A percentile compares a stretch with the other conserved stretches of the same genome.
These are phyloP conservation scores for Acrossocheilus fasciatus DNA, from an alignment of 2,797 vertebrate genomes.

Conservation along the genomic window DNA sequence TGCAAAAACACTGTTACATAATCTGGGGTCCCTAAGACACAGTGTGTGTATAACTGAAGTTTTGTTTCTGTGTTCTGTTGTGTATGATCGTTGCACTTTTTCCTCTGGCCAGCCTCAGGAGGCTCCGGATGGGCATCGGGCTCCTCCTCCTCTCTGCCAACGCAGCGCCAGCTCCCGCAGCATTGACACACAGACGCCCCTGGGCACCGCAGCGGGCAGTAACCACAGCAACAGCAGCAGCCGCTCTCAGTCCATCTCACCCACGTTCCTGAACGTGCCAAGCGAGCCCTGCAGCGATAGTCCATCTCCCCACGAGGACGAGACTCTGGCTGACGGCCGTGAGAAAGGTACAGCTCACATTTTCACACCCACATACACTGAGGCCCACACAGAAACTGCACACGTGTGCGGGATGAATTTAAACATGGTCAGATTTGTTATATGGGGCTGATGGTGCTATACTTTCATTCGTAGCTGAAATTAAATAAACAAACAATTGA, in stretches of 20 bases:
- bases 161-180: slow-evolving; percentile 86
- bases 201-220: slow-evolving; percentile 72
- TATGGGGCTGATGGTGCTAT: not conserved
- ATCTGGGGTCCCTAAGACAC: not conserved
- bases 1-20: not conserved
- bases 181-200: slow-evolving; percentile 87
- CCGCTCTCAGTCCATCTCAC: slow-evolving; percentile 86
- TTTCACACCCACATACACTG: slow-evolving; percentile 1
- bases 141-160: slow-evolving; percentile 78
- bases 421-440: not conserved
- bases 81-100: not conserved
- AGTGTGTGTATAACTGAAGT: not conserved
- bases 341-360: slow-evolving; percentile 80
- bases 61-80: not conserved
- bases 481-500: not conserved
- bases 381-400: not conserved
- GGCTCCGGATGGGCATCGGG: slow-evolving; percentile 84
- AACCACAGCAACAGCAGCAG: slow-evolving; percentile 86
- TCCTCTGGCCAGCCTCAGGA: slow-evolving; percentile 79
- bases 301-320: slow-evolving; percentile 79
- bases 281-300: slow-evolving; percentile 79
- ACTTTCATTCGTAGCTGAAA: not conserved
- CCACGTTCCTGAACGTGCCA: slow-evolving; percentile 83
- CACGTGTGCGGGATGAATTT: not conserved
- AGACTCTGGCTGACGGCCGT: slow-evolving; percentile 79